Conservation (phyloP, 2,888 invertebrate genomes). For the Sicus ferrugineus region DNA sequence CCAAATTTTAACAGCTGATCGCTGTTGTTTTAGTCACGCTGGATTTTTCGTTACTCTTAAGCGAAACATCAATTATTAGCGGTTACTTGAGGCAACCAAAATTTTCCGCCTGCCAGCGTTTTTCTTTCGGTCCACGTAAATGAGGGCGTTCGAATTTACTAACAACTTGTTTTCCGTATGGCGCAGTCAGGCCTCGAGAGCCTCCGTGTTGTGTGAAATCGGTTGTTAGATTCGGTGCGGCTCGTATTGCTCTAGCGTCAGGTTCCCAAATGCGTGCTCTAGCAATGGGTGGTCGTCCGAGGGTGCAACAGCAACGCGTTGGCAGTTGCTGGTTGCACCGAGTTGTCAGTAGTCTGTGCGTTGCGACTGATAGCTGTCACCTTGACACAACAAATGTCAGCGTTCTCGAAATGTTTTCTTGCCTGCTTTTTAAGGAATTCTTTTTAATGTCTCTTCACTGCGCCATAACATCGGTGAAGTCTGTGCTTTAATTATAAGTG, state of each 20-base stretch:
- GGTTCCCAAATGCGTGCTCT: neutral
- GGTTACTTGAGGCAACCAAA: slow-evolving; percentile 21
- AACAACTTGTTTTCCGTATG: slow-evolving; percentile 7
- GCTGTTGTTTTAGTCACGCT: slow-evolving; percentile 8
- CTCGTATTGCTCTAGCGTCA: neutral
- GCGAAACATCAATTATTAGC: slow-evolving; percentile 42
- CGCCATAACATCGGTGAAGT: neutral
- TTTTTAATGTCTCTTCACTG: neutral
- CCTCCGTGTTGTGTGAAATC: neutral
- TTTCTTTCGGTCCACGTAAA: neutral
- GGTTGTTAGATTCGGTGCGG: neutral
- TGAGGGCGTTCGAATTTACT: neutral
- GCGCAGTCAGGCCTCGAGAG: neutral
- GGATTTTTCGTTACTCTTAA: slow-evolving; percentile 3
- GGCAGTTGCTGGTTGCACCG: neutral
- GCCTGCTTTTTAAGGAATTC: neutral
- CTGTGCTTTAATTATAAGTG: neutral
- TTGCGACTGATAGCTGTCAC: slow-evolving; percentile 35
- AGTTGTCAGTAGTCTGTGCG: neutral
- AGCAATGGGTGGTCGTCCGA: slow-evolving; percentile 32
- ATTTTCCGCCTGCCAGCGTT: neutral
- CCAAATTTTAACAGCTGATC: slow-evolving; percentile 15
- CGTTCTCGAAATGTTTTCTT: neutral
- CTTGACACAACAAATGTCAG: slow-evolving; percentile 18
- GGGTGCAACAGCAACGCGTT: neutral